These are phyloP conservation scores for Tenthredo amoena DNA, from an alignment of 2,888 invertebrate genomes.

Conservation along the genomic window DNA sequence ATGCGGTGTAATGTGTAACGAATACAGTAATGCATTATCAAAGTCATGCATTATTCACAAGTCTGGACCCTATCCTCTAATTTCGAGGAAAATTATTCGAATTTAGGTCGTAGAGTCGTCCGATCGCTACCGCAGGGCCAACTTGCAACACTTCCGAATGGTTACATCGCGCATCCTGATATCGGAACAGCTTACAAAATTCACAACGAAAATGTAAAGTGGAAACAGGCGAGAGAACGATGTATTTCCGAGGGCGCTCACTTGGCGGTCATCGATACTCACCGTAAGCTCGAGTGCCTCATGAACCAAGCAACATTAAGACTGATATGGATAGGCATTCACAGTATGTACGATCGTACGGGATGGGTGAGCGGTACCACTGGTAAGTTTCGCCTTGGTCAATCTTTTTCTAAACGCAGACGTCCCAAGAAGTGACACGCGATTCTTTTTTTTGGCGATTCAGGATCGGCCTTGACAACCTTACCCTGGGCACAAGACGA, in stretches of 20 bases:
- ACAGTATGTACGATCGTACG: neutral
- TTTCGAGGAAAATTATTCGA: neutral
- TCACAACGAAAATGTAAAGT: too few species aligned
- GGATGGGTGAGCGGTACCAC: constrained; percentile 1
- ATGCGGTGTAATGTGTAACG: too few species aligned
- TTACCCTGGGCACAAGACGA: neutral
- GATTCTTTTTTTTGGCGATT: neutral
- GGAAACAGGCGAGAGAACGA: neutral
- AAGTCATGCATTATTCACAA: too few species aligned
- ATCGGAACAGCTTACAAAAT: constrained; percentile 13
- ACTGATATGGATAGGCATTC: neutral
- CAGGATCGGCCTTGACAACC: neutral
- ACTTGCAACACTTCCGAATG: neutral
- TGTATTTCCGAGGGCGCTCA: neutral
- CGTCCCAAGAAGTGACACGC: neutral
- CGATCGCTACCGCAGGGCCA: neutral
- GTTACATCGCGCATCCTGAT: neutral
- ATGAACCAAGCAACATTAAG: neutral
- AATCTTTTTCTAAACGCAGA: neutral
- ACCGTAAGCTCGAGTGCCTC: neutral
- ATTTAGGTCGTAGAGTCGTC: neutral
- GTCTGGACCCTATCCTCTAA: too few species aligned
- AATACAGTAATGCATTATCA: too few species aligned
- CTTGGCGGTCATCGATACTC: constrained; percentile 9
- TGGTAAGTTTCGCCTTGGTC: neutral